Percentiles rank a stretch among this genome's conserved stretches.
phyloP scores from a whole-genome alignment of 2,797 vertebrate species.

The Phyllotis vaccarum region DNA sequence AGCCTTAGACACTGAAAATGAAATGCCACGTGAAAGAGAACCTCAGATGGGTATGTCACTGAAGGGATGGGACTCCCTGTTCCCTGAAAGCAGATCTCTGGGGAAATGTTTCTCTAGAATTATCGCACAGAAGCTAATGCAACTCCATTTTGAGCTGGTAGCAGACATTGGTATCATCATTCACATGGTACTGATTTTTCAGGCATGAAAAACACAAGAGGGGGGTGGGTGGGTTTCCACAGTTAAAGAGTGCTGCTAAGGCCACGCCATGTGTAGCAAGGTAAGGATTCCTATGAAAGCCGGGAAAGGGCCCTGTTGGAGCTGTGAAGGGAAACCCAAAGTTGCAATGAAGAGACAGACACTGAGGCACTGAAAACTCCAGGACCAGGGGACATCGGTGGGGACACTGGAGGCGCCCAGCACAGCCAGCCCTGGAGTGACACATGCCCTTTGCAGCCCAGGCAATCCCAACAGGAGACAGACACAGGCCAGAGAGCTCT shows the following conservation, averaged over 20 bases:
- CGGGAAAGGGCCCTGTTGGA: not conserved
- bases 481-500: no score
- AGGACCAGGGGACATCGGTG: not conserved
- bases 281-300: not conserved
- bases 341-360: not conserved
- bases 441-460: not conserved
- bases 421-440: not conserved
- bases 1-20: not conserved
- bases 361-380: not conserved
- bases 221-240: not conserved
- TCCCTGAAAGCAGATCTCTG: not conserved
- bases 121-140: not conserved
- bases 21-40: not conserved
- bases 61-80: not conserved
- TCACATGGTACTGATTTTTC: not conserved
- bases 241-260: not conserved
- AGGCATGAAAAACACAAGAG: not conserved
- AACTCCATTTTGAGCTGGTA: not conserved
- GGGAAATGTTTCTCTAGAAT: not conserved
- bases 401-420: not conserved
- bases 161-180: not conserved
- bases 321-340: not conserved
- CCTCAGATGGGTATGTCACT: not conserved
- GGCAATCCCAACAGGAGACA: not conserved
- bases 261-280: not conserved